Evolutionary conservation across 2,888 invertebrate species (phyloP), one percentile per base, ranked within the genome.

Genomic region (Psococerastis gibbosa): DNA sequence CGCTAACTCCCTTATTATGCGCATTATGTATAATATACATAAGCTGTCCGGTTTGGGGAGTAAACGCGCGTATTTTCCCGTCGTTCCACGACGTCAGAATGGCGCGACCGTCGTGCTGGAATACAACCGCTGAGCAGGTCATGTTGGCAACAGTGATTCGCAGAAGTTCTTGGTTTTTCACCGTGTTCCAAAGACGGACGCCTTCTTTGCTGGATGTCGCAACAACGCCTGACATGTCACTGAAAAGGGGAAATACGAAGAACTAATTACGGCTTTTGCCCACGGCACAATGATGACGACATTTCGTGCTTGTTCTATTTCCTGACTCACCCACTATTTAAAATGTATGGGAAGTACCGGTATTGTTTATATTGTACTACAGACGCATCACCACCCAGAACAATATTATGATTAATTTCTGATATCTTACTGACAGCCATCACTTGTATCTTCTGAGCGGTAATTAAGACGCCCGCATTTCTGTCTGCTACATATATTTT

Each of bases 91-190:
- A 85, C 9, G 83, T 78, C 16, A 88, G 66, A 51, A 92, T 78
- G 48, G 75, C 73, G 57, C 75, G 77, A 32, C 91, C 89, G 59
- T 87, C 82, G 15, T 69, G 67, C 2, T 81, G 66, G 60, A 92
- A 85, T 22, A 75, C 69, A 18, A 91, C 65, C 34, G 76, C 70
- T 8, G 83, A 76, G 57, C 89, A 91, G 3, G 73, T 73, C 59
- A 88, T 87, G 64, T 92, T 92, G n/a, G 78, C 78, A 15, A 91
- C 81, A 48, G 73, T 70, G 49, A 91, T 79, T 31, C 92, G 69
- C 17, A 89, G 67, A 48, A 89, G 62, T 64, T 94, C 92, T 55
- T 76, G 75, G 53, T 76, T 73, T 1, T 76, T 73, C 33, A 64
- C 65, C 42, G 78, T 63, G 50, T 80, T 78, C 92, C 92, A 94